Conservation (phyloP, 2,797 vertebrate species). For the Aselliscus stoliczkanus region DNA sequence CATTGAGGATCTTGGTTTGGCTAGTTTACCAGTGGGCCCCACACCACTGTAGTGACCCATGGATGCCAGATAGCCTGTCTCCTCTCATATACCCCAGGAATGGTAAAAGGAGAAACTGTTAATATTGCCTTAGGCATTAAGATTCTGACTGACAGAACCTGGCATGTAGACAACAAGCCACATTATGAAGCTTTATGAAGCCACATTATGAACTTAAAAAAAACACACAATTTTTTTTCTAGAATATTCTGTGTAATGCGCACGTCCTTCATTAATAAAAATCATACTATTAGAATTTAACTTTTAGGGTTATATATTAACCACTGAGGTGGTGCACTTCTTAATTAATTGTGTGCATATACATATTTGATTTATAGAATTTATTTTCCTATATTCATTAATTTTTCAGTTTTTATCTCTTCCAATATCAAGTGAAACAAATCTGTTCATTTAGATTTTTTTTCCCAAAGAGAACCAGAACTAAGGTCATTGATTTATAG, state of each 20-base stretch:
- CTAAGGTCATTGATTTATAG: not conserved
- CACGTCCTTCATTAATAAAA: not conserved
- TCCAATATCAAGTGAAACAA: not conserved
- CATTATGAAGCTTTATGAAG: not conserved
- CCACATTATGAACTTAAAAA: not conserved
- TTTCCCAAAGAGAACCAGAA: not conserved
- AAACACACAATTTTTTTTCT: not conserved
- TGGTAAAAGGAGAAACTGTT: not conserved
- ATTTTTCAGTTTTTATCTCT: not conserved
- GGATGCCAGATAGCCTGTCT: not conserved
- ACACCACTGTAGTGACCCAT: not conserved
- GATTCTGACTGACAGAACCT: not conserved
- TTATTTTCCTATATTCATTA: not conserved
- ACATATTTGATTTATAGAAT: not conserved
- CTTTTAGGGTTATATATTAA: not conserved
- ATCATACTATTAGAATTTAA: not conserved
- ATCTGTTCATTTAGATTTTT: not conserved
- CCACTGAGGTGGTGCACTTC: not conserved
- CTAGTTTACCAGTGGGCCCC: not conserved
- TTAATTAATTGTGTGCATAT: not conserved
- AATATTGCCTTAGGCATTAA: not conserved
- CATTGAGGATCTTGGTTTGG: not conserved
- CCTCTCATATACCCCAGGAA: not conserved
- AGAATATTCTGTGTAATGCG: not conserved
- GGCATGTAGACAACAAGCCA: not conserved